Evolutionary conservation across 2,797 vertebrate species (phyloP).

Genomic region (Chelon labrosus): DNA sequence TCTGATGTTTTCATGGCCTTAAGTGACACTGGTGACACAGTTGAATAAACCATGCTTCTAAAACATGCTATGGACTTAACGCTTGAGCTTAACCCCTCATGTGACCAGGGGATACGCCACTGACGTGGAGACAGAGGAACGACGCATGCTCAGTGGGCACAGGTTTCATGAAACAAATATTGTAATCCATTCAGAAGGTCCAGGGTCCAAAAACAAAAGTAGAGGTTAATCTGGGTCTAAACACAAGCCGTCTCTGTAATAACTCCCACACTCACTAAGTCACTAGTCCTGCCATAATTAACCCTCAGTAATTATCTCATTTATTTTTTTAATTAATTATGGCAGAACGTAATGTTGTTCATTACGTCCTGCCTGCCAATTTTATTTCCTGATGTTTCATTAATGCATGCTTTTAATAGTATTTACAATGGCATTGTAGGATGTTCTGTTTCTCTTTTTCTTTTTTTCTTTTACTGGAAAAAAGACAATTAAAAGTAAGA

Average conservation of each 20-base stretch:
- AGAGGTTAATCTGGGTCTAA: slow-evolving; percentile 15
- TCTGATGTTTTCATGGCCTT: slow-evolving; percentile 1
- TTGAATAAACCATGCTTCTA: neutral
- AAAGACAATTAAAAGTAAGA: too few species aligned
- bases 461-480: too few species aligned
- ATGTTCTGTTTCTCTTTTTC: too few species aligned
- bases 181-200: slow-evolving; percentile 42
- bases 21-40: neutral
- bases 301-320: neutral
- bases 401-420: too few species aligned
- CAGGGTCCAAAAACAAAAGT: slow-evolving; percentile 49
- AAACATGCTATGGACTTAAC: slow-evolving; percentile 20
- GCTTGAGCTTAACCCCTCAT: slow-evolving; percentile 50
- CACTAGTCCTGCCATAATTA: neutral
- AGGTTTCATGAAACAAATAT: slow-evolving; percentile 43
- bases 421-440: too few species aligned
- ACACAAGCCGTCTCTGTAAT: neutral
- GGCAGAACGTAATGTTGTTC: too few species aligned
- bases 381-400: too few species aligned
- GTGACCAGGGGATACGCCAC: slow-evolving; percentile 42
- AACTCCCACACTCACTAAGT: neutral
- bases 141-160: slow-evolving; percentile 12
- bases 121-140: slow-evolving; percentile 26
- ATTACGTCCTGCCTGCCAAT: too few species aligned
- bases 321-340: too few species aligned